Evolutionary conservation across 1,140 invertebrate species (phyloP).

Genomic region (Drosophila arizonae): DNA sequence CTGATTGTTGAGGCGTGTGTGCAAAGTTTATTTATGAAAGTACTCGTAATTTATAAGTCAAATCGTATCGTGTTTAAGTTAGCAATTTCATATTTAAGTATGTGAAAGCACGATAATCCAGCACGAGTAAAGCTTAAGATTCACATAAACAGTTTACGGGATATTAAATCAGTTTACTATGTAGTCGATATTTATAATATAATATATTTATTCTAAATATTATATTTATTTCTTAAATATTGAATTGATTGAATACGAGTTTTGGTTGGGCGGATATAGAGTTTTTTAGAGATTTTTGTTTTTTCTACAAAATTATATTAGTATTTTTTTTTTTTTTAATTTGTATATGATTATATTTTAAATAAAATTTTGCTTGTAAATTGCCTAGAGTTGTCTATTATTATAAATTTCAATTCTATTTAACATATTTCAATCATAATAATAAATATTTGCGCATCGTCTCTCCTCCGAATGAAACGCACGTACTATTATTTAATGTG

Average conservation of each 20-base stretch:
- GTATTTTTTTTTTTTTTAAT: no score
- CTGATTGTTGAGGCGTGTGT: constrained; percentile 37
- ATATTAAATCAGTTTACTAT: not conserved
- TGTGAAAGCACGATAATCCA: constrained; percentile 19
- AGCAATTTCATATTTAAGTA: constrained; percentile 36
- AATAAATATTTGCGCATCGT: not conserved
- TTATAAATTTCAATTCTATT: not conserved
- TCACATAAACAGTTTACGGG: not conserved
- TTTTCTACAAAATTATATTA: no score
- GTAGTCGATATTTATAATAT: no score
- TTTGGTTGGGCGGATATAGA: no score
- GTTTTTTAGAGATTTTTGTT: no score
- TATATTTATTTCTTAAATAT: no score
- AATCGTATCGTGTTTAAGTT: constrained; percentile 35
- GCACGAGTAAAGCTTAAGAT: not conserved
- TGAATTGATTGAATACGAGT: no score
- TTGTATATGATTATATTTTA: no score
- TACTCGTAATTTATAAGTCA: constrained; percentile 47
- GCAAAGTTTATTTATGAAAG: constrained; percentile 46
- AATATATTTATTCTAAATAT: no score
- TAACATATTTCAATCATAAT: not conserved
- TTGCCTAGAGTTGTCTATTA: not conserved
- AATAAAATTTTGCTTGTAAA: no score
- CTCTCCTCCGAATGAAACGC: constrained; percentile 13
- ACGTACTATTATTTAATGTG: constrained; percentile 49